Percentiles rank a stretch among this genome's conserved stretches.
Conservation (phyloP, 2,113 vertebrate genomes). For the Aleadryas rufinucha region DNA sequence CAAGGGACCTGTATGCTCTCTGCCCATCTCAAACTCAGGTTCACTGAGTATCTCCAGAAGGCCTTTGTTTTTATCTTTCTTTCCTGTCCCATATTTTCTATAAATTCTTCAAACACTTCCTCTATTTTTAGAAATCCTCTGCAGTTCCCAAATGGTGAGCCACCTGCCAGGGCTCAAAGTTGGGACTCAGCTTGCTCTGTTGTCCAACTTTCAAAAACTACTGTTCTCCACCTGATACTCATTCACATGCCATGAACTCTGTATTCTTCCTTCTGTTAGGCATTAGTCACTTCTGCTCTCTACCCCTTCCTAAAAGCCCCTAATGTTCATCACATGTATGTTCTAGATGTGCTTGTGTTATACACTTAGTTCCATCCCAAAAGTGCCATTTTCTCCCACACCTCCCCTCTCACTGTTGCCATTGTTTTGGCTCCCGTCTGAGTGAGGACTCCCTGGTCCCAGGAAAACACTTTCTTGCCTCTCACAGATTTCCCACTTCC, state of each 20-base stretch:
- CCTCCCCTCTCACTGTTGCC: neutral
- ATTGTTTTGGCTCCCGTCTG: neutral
- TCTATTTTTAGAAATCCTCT: neutral
- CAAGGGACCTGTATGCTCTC: fast-evolving
- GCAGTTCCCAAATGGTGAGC: neutral
- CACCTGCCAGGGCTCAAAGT: neutral
- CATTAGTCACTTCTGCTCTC: neutral
- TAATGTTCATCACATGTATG: fast-evolving
- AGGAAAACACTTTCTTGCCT: neutral
- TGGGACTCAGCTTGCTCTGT: no score
- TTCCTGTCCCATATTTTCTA: neutral
- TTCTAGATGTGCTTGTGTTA: neutral
- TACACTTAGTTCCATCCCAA: neutral
- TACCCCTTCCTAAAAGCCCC: neutral
- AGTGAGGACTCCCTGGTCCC: neutral
- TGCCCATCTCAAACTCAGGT: neutral
- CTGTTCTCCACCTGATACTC: fast-evolving
- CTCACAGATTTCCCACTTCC: neutral
- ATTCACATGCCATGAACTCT: neutral
- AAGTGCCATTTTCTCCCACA: neutral
- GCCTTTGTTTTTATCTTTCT: neutral
- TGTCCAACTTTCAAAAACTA: neutral
- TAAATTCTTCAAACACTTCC: neutral
- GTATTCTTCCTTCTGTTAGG: neutral
- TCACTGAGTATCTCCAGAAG: neutral